Evolutionary conservation across 1,140 invertebrate species (phyloP).

Genomic region (Dryas iulia): DNA sequence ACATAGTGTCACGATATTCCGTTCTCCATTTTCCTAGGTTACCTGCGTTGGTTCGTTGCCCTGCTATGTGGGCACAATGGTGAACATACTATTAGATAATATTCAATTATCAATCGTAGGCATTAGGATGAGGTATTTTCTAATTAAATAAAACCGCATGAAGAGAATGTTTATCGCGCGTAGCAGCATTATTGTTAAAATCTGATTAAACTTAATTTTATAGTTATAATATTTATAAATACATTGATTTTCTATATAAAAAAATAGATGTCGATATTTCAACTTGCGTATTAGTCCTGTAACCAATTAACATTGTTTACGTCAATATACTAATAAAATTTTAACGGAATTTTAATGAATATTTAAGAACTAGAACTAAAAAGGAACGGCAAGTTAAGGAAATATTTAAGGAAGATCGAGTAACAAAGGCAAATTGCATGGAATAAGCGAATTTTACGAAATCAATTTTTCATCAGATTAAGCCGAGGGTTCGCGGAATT

Average conservation of each 20-base stretch:
- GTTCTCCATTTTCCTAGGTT: no score
- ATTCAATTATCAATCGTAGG: neutral
- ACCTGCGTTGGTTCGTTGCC: no score
- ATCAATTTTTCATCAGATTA: constrained; percentile 25
- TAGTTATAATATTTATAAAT: neutral
- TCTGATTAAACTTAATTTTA: neutral
- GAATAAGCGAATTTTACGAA: constrained; percentile 23
- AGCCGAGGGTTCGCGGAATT: constrained; percentile 15
- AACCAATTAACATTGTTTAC: neutral
- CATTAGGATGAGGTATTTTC: neutral
- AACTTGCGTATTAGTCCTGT: no score
- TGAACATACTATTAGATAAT: no score
- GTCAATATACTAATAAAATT: neutral
- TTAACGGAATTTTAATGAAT: neutral
- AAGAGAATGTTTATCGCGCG: neutral
- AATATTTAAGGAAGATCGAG: neutral
- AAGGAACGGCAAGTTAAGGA: constrained; percentile 3
- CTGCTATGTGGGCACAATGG: no score
- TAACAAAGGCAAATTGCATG: constrained; percentile 5
- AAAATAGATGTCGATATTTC: neutral
- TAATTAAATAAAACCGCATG: neutral
- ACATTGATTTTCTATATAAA: no score
- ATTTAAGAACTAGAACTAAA: neutral
- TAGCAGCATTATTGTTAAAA: neutral
- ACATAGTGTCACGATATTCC: no score